phyloP scores from a whole-genome alignment of 2,888 invertebrate genomes.

The Loripinus fragilis region DNA sequence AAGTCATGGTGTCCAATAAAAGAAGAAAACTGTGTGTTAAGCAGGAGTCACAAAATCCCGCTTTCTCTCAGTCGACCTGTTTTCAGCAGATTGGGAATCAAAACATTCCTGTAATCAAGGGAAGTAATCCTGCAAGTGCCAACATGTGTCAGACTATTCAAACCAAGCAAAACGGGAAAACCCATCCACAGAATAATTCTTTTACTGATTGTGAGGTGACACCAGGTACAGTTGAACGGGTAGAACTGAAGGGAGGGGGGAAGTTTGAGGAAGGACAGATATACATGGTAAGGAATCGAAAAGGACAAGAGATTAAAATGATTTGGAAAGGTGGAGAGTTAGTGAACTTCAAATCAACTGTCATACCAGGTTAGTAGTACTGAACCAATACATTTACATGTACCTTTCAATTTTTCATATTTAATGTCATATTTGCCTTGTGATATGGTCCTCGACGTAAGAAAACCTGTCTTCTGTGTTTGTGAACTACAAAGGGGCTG shows the following conservation, averaged over 20 bases:
- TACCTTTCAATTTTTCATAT: too few species aligned
- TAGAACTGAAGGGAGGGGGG: slow-evolving; percentile 56
- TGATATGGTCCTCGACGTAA: too few species aligned
- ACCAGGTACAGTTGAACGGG: slow-evolving; percentile 24
- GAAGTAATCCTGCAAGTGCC: background rate
- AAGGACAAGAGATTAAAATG: slow-evolving; percentile 51
- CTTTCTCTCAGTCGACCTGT: background rate
- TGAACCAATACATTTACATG: too few species aligned
- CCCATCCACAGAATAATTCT: background rate
- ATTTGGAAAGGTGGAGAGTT: slow-evolving; percentile 47
- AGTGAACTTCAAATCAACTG: slow-evolving; percentile 13
- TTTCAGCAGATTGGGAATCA: background rate
- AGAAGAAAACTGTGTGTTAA: slow-evolving; percentile 21
- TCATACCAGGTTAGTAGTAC: too few species aligned
- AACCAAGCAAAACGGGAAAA: background rate
- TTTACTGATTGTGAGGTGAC: background rate
- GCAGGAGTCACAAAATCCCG: background rate
- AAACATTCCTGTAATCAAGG: background rate
- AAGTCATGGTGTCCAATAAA: slow-evolving; percentile 23
- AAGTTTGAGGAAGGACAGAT: slow-evolving; percentile 60
- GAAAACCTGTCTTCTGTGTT: too few species aligned
- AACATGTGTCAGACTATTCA: background rate
- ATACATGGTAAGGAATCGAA: slow-evolving; percentile 50
- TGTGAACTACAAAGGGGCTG: too few species aligned
- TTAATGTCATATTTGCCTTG: too few species aligned